Base-by-base conservation (phyloP, 2,888 invertebrate genomes). In the Uloborus plumipes region DNA sequence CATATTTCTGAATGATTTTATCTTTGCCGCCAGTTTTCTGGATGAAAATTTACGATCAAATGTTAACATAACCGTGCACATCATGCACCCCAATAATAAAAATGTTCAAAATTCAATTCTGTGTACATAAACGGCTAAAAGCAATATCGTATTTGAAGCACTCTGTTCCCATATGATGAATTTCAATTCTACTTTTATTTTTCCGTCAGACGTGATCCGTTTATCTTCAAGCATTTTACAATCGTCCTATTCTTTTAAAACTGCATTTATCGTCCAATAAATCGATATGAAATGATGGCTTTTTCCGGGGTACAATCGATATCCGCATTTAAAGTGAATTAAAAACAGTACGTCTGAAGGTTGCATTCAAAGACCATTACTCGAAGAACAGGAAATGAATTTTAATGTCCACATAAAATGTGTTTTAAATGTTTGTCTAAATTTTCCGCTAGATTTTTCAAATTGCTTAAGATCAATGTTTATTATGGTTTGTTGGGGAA, bases 321-420 rank as follows among this genome's bases (percentile, higher is more conserved):
- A 22, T 4, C 51, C 50, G 47, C 67, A 49, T 58, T 76, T 76
- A 76, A 69, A 70, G 53, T 76, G 67, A 69, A 76, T 76, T 76
- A 76, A 76, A 76, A 69, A 39, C 62, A 53, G 70, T 76, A 31
- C 50, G 70, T 76, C 62, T 53, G 49, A 39, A 31, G n/a, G 53
- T 47, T 26, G 16, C 50, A 62, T 76, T 76, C 70, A 39, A 55
- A 69, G 62, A 31, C 50, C 69, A 69, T 76, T 58, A 76, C 59
- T 3, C 22, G 51, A 4, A 16, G 67, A 61, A 62, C 51, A 13
- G 47, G 69, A 76, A 67, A 76, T 76, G 69, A 70, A 69, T 70
- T 76, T 75, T 47, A 3, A 67, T 39, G 61, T 49, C 14, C 47
- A n/a, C 39, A 69, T 50, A 20, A 69, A 76, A 76, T 64, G 76